Percentiles rank a stretch among this genome's conserved stretches.
These are phyloP conservation scores for Sphaerophoria taeniata DNA, from an alignment of 2,888 invertebrate genomes.

Conservation along the genomic window DNA sequence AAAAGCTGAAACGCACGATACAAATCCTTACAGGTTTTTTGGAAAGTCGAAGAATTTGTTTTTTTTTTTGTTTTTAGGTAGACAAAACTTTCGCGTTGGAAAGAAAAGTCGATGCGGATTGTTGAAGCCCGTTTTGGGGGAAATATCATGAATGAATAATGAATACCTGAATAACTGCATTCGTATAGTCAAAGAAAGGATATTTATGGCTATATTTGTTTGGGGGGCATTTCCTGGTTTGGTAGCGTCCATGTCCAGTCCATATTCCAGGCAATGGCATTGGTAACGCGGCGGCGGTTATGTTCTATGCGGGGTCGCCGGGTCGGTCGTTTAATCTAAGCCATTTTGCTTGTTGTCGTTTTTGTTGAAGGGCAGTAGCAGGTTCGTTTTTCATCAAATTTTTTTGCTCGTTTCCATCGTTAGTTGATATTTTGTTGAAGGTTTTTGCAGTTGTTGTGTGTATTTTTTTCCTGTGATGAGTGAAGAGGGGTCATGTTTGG, in stretches of 20 bases:
- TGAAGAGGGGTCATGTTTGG: slow-evolving; percentile 11
- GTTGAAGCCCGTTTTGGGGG: slow-evolving; percentile 43
- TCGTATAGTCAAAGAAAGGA: slow-evolving; percentile 26
- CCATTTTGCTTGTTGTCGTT: neutral
- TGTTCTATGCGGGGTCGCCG: no score
- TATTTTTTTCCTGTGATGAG: slow-evolving; percentile 19
- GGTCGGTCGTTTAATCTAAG: no score
- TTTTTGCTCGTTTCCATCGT: slow-evolving; percentile 13
- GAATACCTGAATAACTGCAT: slow-evolving; percentile 71
- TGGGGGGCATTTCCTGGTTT: slow-evolving; percentile 60
- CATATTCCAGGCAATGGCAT: no score
- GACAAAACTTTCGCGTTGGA: slow-evolving; percentile 50
- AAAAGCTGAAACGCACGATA: no score
- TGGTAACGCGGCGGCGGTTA: no score
- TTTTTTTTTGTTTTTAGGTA: no score
- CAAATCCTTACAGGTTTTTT: no score
- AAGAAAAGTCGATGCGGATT: slow-evolving; percentile 34
- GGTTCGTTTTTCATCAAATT: neutral
- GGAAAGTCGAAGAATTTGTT: no score
- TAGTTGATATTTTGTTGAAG: slow-evolving; percentile 50
- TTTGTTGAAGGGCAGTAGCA: neutral
- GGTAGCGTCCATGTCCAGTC: slow-evolving; percentile 8
- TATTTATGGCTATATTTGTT: slow-evolving; percentile 43
- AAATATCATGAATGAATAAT: slow-evolving; percentile 70
- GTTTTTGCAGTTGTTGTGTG: slow-evolving; percentile 9